These are phyloP conservation scores for Drosophila novamexicana DNA, from an alignment of 1,140 invertebrate species.

Conservation along the genomic window DNA sequence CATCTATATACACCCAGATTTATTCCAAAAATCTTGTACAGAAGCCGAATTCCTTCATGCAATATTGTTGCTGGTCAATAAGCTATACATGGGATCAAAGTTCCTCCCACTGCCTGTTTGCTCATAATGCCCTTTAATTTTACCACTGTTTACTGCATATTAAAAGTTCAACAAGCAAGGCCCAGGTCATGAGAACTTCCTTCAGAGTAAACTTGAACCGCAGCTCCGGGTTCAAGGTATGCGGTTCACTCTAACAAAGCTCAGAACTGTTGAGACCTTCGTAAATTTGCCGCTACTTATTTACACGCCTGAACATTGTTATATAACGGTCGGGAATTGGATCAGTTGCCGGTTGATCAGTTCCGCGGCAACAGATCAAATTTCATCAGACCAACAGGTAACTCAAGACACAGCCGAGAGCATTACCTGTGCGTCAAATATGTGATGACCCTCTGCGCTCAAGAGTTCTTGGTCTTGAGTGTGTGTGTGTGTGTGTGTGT, in stretches of 20 bases:
- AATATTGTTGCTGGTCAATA: too few relatives aligned
- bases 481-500: slow-evolving; percentile 1
- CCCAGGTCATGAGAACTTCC: neutral
- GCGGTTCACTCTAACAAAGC: slow-evolving; percentile 5
- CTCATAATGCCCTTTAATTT: too few relatives aligned
- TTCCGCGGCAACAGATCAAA: slow-evolving; percentile 41
- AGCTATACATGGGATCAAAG: too few relatives aligned
- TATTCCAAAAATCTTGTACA: too few relatives aligned
- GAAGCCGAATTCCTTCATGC: too few relatives aligned
- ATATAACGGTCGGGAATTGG: slow-evolving; percentile 40
- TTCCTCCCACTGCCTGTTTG: too few relatives aligned
- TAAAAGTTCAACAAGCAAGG: neutral
- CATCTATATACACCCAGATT: too few relatives aligned
- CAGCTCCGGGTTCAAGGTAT: neutral
- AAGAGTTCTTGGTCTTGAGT: slow-evolving; percentile 8
- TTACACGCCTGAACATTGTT: slow-evolving; percentile 3
- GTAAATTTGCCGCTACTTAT: slow-evolving; percentile 13
- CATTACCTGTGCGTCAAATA: slow-evolving; percentile 25
- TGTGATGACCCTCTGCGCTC: neutral
- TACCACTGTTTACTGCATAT: too few relatives aligned
- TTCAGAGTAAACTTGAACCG: neutral
- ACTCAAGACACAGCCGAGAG: slow-evolving; percentile 18
- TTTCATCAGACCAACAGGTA: slow-evolving; percentile 46
- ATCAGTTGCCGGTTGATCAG: slow-evolving; percentile 36
- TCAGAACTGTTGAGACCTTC: neutral